Evolutionary conservation across 53 echinoderm and acorn worm species (phyloP).

Genomic region (Astropecten irregularis): DNA sequence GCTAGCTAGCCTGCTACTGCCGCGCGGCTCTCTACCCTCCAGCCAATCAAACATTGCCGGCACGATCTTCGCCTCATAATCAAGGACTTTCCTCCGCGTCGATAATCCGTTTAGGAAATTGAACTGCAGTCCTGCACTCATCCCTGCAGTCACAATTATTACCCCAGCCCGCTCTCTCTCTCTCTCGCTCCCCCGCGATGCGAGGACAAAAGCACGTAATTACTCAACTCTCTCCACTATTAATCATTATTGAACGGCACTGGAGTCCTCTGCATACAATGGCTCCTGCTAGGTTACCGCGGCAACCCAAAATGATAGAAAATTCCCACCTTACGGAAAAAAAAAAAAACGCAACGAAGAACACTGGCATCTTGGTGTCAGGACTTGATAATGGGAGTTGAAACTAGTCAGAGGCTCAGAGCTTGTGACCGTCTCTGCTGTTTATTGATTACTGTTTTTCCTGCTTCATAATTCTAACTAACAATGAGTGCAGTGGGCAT

Average conservation of each 20-base stretch:
- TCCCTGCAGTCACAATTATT: slow-evolving; percentile 62
- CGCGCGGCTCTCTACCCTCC: not conserved
- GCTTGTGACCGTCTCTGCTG: not conserved
- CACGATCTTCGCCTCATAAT: slow-evolving; percentile 61
- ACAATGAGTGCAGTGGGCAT: slow-evolving; percentile 26
- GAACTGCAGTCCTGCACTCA: slow-evolving; percentile 60
- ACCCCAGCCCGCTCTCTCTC: slow-evolving; percentile 27
- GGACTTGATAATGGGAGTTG: slow-evolving; percentile 32
- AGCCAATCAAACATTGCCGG: slow-evolving; percentile 63
- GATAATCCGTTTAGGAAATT: slow-evolving; percentile 64
- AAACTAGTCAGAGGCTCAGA: slow-evolving; percentile 31
- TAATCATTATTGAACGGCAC: slow-evolving; percentile 61
- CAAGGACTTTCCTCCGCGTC: slow-evolving; percentile 61
- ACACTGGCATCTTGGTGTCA: too few species aligned
- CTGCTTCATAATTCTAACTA: slow-evolving; percentile 23
- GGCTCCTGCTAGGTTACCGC: slow-evolving; percentile 34
- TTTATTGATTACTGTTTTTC: slow-evolving; percentile 37
- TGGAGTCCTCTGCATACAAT: slow-evolving; percentile 57
- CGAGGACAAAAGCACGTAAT: slow-evolving; percentile 59
- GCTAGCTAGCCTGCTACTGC: slow-evolving; percentile 8
- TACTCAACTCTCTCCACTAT: slow-evolving; percentile 62
- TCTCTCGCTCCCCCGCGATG: not conserved
- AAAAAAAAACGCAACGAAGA: not conserved
- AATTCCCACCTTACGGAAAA: slow-evolving; percentile 12
- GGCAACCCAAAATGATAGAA: slow-evolving; percentile 62